Conservation (phyloP, 2,797 vertebrate genomes). For the Characodon lateralis region DNA sequence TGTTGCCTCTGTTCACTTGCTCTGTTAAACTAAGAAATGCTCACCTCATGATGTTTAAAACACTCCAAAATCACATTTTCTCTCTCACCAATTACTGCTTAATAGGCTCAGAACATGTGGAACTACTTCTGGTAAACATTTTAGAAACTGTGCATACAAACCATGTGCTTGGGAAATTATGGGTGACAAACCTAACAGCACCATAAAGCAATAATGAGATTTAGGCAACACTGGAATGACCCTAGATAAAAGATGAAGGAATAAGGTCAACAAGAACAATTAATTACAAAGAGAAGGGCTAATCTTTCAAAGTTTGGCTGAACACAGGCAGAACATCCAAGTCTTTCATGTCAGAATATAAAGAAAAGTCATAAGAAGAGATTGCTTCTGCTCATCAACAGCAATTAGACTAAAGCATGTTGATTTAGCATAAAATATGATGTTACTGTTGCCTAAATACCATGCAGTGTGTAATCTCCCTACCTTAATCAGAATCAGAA, state of each 20-base stretch:
- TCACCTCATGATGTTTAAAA: too few relatives aligned
- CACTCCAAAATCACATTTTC: not conserved
- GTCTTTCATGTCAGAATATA: not conserved
- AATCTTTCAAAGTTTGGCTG: not conserved
- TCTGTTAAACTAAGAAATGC: too few relatives aligned
- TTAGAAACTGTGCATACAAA: not conserved
- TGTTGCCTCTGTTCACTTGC: too few relatives aligned
- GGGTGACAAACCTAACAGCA: not conserved
- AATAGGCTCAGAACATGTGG: not conserved
- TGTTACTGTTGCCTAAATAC: not conserved
- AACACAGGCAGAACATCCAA: conserved; percentile 2
- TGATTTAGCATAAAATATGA: not conserved
- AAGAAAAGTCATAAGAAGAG: not conserved
- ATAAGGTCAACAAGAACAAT: conserved; percentile 1
- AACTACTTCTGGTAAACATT: conserved; percentile 2
- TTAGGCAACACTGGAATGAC: not conserved
- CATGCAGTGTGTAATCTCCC: not conserved
- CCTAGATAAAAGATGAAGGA: not conserved
- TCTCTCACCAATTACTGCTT: not conserved
- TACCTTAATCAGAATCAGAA: not conserved
- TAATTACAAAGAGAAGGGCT: not conserved
- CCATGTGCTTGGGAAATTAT: conserved; percentile 5
- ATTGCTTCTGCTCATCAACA: not conserved
- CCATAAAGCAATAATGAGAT: conserved; percentile 1
- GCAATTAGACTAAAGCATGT: not conserved